Percentiles rank a stretch among this genome's conserved stretches.
Conservation (phyloP, 2,888 invertebrate genomes). For the Argyresthia goedartella region DNA sequence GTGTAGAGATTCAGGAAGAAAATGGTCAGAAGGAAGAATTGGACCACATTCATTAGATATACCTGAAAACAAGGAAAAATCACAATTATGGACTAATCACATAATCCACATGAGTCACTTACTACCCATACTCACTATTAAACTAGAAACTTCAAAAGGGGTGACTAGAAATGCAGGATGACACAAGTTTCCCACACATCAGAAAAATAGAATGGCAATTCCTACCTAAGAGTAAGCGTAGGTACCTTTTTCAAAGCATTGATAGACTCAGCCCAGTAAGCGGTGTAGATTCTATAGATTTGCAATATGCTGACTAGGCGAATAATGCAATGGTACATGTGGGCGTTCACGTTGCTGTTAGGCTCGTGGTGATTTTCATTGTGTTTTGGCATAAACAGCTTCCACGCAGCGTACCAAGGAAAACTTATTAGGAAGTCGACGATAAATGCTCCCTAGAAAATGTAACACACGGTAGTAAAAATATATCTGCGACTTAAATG, state of each 20-base stretch:
- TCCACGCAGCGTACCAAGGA: constrained; percentile 55
- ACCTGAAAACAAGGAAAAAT: constrained; percentile 36
- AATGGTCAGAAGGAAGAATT: constrained; percentile 54
- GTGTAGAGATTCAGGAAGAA: constrained; percentile 60
- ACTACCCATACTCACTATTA: no score
- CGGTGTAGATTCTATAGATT: constrained; percentile 51
- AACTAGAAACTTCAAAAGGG: no score
- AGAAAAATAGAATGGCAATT: no score
- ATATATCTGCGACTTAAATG: no score
- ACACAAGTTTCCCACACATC: no score
- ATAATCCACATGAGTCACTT: no score
- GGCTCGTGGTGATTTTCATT: constrained; percentile 35
- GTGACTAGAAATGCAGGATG: no score
- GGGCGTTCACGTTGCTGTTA: constrained; percentile 32
- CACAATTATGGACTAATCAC: not conserved
- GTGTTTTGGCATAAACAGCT: constrained; percentile 39
- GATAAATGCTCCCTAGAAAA: constrained; percentile 45
- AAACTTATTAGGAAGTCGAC: constrained; percentile 56
- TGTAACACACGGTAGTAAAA: not conserved
- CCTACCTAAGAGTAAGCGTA: no score
- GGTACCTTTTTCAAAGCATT: constrained; percentile 48
- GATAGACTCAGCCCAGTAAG: constrained; percentile 54
- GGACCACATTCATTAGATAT: constrained; percentile 59
- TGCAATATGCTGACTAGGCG: constrained; percentile 53
- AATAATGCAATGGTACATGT: constrained; percentile 45